Conservation (phyloP, 2,113 vertebrate genomes). For the Eonycteris spelaea region DNA sequence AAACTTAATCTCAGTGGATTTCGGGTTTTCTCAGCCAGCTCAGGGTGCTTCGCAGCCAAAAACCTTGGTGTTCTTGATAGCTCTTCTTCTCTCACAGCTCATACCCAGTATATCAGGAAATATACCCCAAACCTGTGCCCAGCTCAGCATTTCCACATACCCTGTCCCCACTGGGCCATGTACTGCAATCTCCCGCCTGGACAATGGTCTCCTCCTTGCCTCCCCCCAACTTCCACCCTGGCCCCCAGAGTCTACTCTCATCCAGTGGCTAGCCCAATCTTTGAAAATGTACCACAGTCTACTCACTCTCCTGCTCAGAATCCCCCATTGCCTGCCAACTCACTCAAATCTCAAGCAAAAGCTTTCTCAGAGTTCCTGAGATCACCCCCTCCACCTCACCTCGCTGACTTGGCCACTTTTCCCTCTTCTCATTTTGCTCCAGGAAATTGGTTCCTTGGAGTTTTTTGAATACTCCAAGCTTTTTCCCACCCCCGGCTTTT, state of each 20-base stretch:
- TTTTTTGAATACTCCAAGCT: not conserved
- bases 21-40: not conserved
- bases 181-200: too few relatives aligned
- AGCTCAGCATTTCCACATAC: not conserved
- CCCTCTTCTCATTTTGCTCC: not conserved
- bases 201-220: not conserved
- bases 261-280: not conserved
- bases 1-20: not conserved
- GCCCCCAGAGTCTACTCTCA: not conserved
- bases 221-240: not conserved
- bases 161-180: not conserved
- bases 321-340: not conserved
- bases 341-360: not conserved
- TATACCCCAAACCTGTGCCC: not conserved
- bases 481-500: too few relatives aligned
- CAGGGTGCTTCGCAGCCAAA: not conserved
- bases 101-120: not conserved
- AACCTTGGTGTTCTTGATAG: not conserved
- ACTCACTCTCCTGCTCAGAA: not conserved
- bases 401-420: not conserved
- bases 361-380: accelerated
- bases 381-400: accelerated
- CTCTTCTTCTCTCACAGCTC: not conserved
- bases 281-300: not conserved
- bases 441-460: not conserved